Evolutionary conservation across 53 echinoderm and acorn worm genomes (phyloP).

Genomic region (Mesocentrotus franciscanus): DNA sequence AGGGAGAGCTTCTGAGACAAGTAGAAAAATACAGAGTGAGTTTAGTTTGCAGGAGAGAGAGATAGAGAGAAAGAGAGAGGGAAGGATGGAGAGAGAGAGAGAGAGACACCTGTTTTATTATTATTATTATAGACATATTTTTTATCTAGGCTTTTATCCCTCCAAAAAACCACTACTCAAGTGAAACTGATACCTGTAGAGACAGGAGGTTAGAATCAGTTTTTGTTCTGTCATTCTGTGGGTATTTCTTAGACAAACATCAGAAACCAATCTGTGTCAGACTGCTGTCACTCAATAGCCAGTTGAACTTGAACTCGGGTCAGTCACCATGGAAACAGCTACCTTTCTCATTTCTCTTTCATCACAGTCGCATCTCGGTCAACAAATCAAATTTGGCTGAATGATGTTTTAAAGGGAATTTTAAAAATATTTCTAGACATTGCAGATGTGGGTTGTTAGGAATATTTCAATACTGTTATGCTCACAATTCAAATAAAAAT

Average conservation of each 20-base stretch:
- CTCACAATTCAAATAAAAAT: no score
- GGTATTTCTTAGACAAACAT: not conserved
- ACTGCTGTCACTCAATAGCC: constrained; percentile 32
- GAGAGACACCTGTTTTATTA: not conserved
- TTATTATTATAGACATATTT: not conserved
- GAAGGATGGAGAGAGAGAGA: not conserved
- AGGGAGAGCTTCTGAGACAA: not conserved
- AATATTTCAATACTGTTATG: no score
- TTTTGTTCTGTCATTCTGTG: not conserved
- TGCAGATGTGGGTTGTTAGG: not conserved
- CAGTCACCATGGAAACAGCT: constrained; percentile 11
- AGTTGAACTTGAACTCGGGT: constrained; percentile 41
- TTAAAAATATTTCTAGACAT: not conserved
- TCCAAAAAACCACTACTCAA: not conserved
- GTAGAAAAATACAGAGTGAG: not conserved
- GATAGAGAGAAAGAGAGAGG: not conserved
- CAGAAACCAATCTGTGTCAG: not conserved
- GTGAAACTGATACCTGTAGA: not conserved
- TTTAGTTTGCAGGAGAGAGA: not conserved
- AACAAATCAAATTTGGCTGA: constrained; percentile 34
- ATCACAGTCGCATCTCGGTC: constrained; percentile 14
- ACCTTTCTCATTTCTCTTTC: constrained; percentile 37
- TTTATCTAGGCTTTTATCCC: not conserved
- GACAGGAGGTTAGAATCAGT: not conserved
- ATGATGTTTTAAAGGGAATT: not conserved